phyloP scores from a whole-genome alignment of 2,113 vertebrate species.

The Callithrix jacchus region DNA sequence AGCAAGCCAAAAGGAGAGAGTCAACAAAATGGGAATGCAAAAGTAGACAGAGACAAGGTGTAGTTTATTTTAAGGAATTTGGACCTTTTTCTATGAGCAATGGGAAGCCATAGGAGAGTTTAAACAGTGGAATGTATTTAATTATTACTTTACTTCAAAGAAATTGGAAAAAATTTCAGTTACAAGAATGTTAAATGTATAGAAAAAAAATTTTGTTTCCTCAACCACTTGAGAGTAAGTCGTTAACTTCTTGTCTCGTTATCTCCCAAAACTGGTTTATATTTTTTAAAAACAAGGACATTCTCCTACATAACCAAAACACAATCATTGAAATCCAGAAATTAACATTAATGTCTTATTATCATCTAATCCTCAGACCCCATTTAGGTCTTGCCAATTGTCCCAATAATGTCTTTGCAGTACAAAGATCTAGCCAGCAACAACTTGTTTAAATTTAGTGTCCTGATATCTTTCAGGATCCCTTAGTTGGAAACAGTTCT shows the following conservation, averaged over 20 bases:
- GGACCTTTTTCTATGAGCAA: background rate
- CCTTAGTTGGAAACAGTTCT: background rate
- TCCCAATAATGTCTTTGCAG: background rate
- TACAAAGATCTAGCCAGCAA: background rate
- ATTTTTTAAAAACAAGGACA: background rate
- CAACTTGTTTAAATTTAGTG: background rate
- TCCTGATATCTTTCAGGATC: background rate
- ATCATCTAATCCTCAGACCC: background rate
- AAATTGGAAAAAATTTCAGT: background rate
- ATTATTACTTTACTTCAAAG: background rate
- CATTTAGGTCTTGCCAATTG: background rate
- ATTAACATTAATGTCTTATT: background rate
- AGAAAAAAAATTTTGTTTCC: background rate
- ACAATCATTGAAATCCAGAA: background rate
- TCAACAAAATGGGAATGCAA: background rate
- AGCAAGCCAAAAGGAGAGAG: background rate
- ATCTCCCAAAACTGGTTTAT: background rate
- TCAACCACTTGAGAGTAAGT: background rate
- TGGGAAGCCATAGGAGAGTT: background rate
- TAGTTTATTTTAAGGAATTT: background rate
- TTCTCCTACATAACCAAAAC: background rate
- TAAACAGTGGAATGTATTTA: background rate
- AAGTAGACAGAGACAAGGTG: background rate
- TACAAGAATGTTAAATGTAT: background rate
- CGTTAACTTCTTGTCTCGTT: background rate